These are phyloP conservation scores for Lomographa bimaculata DNA, from an alignment of 2,888 invertebrate genomes.

Conservation along the genomic window DNA sequence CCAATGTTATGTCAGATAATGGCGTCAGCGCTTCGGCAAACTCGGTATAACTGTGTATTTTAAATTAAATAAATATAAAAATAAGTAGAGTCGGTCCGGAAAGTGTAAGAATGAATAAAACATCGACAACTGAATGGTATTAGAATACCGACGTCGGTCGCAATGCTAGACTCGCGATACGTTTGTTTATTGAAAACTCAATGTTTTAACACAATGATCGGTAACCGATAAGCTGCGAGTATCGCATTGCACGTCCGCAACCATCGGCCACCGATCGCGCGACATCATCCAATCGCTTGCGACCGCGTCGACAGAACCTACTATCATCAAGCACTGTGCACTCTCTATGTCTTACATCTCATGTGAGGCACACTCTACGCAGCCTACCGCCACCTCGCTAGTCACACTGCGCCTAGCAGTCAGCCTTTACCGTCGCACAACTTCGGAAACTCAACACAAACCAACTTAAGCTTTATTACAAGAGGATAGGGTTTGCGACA, in stretches of 20 bases:
- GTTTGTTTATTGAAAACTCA: too few species aligned
- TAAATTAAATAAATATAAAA: slow-evolving; percentile 36
- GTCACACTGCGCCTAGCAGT: slow-evolving; percentile 45
- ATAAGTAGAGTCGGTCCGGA: slow-evolving; percentile 47
- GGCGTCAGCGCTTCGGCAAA: slow-evolving; percentile 35
- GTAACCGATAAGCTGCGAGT: slow-evolving; percentile 15
- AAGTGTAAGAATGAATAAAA: slow-evolving; percentile 64
- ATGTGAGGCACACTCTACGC: slow-evolving; percentile 50
- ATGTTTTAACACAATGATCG: slow-evolving; percentile 3
- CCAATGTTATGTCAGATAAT: slow-evolving; percentile 21
- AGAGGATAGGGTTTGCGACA: slow-evolving; percentile 25
- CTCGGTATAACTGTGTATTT: slow-evolving; percentile 40
- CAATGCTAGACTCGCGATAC: slow-evolving; percentile 3
- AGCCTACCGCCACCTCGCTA: slow-evolving; percentile 59
- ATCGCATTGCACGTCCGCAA: neutral
- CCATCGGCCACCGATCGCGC: slow-evolving; percentile 12
- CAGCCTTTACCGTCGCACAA: slow-evolving; percentile 27
- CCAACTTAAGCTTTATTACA: slow-evolving; percentile 26
- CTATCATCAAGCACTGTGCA: slow-evolving; percentile 40
- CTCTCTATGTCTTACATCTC: slow-evolving; percentile 36
- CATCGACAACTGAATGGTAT: slow-evolving; percentile 58
- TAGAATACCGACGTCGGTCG: slow-evolving; percentile 23
- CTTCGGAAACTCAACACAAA: slow-evolving; percentile 19
- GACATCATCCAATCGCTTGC: slow-evolving; percentile 8
- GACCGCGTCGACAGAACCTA: slow-evolving; percentile 19